Evolutionary conservation across 37 sponge, comb jelly and placozoan genomes (phyloP), one percentile per base, ranked within the genome.

Genomic region (Crambe crambe): DNA sequence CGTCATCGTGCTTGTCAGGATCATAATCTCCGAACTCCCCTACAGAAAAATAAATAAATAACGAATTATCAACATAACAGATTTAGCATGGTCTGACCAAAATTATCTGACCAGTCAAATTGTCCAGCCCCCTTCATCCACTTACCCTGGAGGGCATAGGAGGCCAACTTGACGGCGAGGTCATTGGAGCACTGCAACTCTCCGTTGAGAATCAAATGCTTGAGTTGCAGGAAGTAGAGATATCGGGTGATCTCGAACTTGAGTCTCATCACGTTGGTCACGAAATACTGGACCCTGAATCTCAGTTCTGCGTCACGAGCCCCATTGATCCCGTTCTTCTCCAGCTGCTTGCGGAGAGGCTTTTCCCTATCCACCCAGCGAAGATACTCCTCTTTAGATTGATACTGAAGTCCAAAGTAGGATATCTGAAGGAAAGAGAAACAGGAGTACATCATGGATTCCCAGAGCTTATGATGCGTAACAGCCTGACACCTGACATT

Each of bases 131-230:
- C n/a, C n/a, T n/a, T n/a, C n/a, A n/a, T n/a, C n/a, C n/a, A n/a
- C 42, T 34, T 56, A 84, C 87, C 92, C 86, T 95, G 96, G 31
- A 95, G 77, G 1, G 95, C 84, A 59, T 89, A 91, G 42, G 95
- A 88, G 17, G 95, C 95, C 61, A 95, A 74, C 39, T 87, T 88
- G 23, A 88, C 68, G 0, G 95, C 92, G 65, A 84, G 62, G 62
- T 95, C 88, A 26, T 67, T 41, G 36, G 59, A 58, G 60, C 91
- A 90, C 21, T 54, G 72, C n/a, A 95, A 68, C 30, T 64, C 41
- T 10, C 92, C 89, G 29, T 86, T 60, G 59, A 91, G 10, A 22
- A 95, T 64, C 1, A 83, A 40, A 37, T 76, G 70, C 75, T 89
- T 91, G 66, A 95, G 78, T 42, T 95, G 89, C 22, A 90, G 80